Conservation (phyloP, 2,797 vertebrate genomes). For the Holocentrus rufus region DNA sequence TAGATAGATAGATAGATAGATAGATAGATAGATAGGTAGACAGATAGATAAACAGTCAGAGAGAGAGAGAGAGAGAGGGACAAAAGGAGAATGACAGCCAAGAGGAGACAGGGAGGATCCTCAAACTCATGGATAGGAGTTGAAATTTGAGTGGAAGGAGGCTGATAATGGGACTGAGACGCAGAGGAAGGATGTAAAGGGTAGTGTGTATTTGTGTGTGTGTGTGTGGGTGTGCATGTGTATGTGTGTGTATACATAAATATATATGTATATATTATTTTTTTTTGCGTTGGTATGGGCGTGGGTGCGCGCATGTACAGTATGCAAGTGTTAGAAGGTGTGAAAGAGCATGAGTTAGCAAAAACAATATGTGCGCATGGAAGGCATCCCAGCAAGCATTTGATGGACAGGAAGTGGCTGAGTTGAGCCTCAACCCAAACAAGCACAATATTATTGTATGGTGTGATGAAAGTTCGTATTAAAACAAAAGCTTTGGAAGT, state of each 20-base stretch:
- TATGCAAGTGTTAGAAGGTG: constrained; percentile 63
- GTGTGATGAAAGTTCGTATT: neutral
- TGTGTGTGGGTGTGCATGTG: constrained; percentile 42
- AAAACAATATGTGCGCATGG: constrained; percentile 62
- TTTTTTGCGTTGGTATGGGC: constrained; percentile 44
- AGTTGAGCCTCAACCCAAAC: neutral
- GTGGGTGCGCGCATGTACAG: constrained; percentile 74
- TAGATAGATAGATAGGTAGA: constrained; percentile 74
- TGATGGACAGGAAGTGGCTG: constrained; percentile 40
- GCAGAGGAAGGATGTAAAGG: constrained; percentile 50
- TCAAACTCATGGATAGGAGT: constrained; percentile 61
- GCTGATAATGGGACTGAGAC: constrained; percentile 65
- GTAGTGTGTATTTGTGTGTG: constrained; percentile 54
- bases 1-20: constrained; percentile 72
- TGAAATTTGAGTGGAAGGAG: constrained; percentile 56
- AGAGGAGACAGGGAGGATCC: constrained; percentile 34
- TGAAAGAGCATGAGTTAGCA: constrained; percentile 66
- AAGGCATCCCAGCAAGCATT: constrained; percentile 75
- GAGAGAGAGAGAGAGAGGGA: constrained; percentile 40
- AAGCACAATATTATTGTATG: neutral
- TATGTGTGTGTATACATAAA: constrained; percentile 43
- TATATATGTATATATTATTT: neutral
- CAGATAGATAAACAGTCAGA: constrained; percentile 62
- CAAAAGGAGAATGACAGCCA: constrained; percentile 8
- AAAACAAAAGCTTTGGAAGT: neutral